phyloP scores from a whole-genome alignment of 2,113 vertebrate species.

The Equus quagga region DNA sequence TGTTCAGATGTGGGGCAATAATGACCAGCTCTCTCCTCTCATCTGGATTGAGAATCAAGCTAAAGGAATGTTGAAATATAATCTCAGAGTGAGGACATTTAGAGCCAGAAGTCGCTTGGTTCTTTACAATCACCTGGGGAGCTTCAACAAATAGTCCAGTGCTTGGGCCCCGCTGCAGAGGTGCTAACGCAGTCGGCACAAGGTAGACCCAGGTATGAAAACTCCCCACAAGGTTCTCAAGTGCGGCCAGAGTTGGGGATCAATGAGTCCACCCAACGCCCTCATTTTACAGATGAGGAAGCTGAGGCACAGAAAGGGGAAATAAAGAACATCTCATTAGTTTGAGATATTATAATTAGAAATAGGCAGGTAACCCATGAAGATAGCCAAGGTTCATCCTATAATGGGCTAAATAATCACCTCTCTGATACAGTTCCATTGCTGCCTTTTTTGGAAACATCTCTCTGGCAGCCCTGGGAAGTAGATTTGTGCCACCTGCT shows the following conservation, averaged over 20 bases:
- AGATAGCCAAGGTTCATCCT: not conserved
- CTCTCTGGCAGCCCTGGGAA: not conserved
- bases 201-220: not conserved
- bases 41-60: not conserved
- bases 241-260: not conserved
- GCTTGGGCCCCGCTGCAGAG: not conserved
- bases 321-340: not conserved
- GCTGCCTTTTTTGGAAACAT: not conserved
- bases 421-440: not conserved
- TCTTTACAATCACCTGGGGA: not conserved
- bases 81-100: not conserved
- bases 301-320: not conserved
- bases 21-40: not conserved
- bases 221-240: not conserved
- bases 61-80: not conserved
- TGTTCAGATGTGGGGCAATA: not conserved
- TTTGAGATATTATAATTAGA: not conserved
- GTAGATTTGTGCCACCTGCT: not conserved
- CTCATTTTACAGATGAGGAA: not conserved
- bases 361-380: not conserved
- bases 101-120: not conserved
- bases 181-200: not conserved
- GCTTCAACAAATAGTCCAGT: not conserved
- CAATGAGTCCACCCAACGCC: not conserved
- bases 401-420: not conserved